Evolutionary conservation across 2,888 invertebrate genomes (phyloP).

Genomic region (Chorisops tibialis): DNA sequence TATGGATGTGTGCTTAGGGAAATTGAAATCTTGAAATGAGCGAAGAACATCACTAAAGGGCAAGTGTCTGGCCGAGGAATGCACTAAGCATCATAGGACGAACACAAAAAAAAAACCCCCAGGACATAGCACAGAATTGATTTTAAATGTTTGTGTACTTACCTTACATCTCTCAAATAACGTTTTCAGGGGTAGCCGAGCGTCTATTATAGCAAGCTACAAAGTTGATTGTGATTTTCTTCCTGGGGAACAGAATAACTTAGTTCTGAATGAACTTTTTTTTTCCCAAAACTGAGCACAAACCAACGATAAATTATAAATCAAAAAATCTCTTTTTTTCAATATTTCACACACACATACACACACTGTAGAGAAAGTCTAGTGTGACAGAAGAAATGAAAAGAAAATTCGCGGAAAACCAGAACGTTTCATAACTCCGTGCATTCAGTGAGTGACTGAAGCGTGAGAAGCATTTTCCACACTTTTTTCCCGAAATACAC

Average conservation of each 20-base stretch:
- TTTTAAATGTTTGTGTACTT: conserved; percentile 4
- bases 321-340: not conserved
- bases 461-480: not conserved
- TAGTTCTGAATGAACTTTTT: not conserved
- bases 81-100: not conserved
- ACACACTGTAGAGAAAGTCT: too few relatives aligned
- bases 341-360: conserved; percentile 3
- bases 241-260: not conserved
- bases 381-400: conserved; percentile 2
- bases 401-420: conserved; percentile 14
- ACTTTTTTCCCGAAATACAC: conserved; percentile 14
- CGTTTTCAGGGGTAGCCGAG: not conserved
- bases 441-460: conserved; percentile 2
- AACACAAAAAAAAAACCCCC: conserved; percentile 2
- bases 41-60: too few relatives aligned
- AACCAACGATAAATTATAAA: not conserved
- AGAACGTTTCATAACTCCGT: conserved; percentile 5
- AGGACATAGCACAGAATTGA: conserved; percentile 4
- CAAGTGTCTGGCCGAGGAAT: conserved; percentile 5
- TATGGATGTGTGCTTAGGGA: not conserved
- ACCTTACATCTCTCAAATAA: conserved; percentile 21
- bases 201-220: not conserved
- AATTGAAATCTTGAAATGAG: conserved; percentile 3
- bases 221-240: too few relatives aligned
- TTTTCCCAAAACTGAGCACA: conserved; percentile 1